Base-by-base conservation (phyloP, 2,113 vertebrate species). In the Salvator merianae region DNA sequence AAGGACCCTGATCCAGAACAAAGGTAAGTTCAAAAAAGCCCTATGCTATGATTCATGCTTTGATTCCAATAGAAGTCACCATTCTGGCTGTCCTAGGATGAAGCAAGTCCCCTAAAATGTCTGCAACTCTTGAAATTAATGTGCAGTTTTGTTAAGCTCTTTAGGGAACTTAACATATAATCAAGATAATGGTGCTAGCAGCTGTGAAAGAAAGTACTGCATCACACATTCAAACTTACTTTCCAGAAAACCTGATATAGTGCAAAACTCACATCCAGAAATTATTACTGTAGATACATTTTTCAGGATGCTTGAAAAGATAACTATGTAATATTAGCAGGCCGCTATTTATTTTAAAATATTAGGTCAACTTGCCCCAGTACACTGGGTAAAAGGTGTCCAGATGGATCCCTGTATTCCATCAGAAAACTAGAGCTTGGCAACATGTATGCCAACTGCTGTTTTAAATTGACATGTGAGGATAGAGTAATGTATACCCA, bases 371-470 rank as follows among this genome's bases (percentile, higher is more conserved):
- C 5, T 80, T 89, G 10, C 36, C 66, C 38, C 4, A 1, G 0
- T 66, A 32, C 4, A 28, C 0, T 18, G 20, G 55, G 1, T 70
- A 66, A 87, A 83, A 89, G 18, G 3, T 40, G 14, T 0, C 3
- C 85, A 84, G 73, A 71, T 16, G 38, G 36, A 26, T n/a, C 68
- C 40, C 2, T 63, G 59, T 84, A 86, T 77, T 12, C 77, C 63
- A 79, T 84, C 79, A 83, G 78, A 78, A 83, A 20, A 5, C 0
- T 65, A 5, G 20, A 73, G 4, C 43, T 81, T 69, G 50, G 40
- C 30, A 81, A 73, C 73, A 77, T 40, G 32, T 1, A 30, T 1
- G 43, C 38, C 71, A 84, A 74, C 3, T 13, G 72, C 18, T 20
- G 2, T 36, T 87, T 83, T 74, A 1, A 47, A 65, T 55, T 71